Evolutionary conservation across 1,140 invertebrate genomes (phyloP).

Genomic region (Dinoponera quadriceps): DNA sequence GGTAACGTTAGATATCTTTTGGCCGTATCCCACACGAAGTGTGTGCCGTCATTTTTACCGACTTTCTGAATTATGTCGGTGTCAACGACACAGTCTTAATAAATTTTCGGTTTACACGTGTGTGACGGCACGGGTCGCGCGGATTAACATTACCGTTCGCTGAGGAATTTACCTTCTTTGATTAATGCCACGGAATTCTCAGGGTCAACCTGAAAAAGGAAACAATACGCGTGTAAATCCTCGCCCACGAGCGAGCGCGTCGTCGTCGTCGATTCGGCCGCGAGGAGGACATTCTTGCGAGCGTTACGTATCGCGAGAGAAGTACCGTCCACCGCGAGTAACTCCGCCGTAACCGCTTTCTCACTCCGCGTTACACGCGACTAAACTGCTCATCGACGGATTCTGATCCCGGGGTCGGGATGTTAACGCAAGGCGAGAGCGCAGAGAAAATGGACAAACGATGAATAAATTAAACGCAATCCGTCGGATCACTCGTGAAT

Average conservation of each 20-base stretch:
- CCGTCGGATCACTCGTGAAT: background rate
- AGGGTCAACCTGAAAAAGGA: constrained; percentile 85
- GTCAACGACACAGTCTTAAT: background rate
- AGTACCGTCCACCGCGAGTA: constrained; percentile 42
- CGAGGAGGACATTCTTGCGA: constrained; percentile 29
- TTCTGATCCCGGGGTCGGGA: constrained; percentile 32
- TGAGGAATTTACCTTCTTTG: constrained; percentile 84
- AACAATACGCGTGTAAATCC: constrained; percentile 62
- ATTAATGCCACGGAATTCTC: constrained; percentile 84
- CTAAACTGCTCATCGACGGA: constrained; percentile 53
- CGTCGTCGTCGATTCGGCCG: constrained; percentile 7
- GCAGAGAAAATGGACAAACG: constrained; percentile 14
- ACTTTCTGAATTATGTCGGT: constrained; percentile 19
- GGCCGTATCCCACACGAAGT: too few species aligned
- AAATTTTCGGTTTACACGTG: constrained; percentile 36
- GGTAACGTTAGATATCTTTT: too few species aligned
- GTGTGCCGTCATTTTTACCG: constrained; percentile 36
- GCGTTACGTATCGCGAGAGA: constrained; percentile 43
- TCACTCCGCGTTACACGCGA: constrained; percentile 57
- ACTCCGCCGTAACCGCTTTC: constrained; percentile 57
- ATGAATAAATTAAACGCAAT: background rate
- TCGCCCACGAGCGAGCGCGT: constrained; percentile 7
- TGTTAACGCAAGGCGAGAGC: constrained; percentile 30
- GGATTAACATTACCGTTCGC: constrained; percentile 51
- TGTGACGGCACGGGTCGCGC: constrained; percentile 8